phyloP scores from a whole-genome alignment of 1,140 invertebrate genomes.

The Gonioctena quinquepunctata region DNA sequence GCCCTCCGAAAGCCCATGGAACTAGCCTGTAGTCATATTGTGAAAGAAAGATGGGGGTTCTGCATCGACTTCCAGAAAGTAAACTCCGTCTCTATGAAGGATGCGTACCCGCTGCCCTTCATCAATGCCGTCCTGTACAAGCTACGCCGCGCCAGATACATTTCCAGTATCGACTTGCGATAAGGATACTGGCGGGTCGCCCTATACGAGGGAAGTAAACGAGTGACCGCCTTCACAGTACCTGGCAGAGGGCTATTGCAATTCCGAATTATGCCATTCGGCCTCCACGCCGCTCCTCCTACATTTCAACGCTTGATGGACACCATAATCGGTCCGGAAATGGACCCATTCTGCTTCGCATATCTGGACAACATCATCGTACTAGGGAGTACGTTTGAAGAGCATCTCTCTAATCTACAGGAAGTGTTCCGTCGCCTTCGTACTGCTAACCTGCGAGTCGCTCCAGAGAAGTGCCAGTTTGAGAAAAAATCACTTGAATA shows the following conservation, averaged over 20 bases:
- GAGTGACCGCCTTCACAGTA: slow-evolving; percentile 32
- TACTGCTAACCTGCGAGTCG: not conserved
- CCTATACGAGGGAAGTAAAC: not conserved
- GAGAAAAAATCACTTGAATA: not conserved
- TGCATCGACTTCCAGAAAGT: too few species aligned
- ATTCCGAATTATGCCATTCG: slow-evolving; percentile 48
- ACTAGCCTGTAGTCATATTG: too few species aligned
- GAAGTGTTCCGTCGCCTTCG: not conserved
- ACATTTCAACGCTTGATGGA: slow-evolving; percentile 51
- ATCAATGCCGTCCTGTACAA: slow-evolving; percentile 34
- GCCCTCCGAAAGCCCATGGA: too few species aligned
- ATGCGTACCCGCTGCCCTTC: slow-evolving; percentile 16
- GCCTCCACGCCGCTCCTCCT: slow-evolving; percentile 36
- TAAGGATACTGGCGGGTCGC: not conserved
- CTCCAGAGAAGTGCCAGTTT: slow-evolving; percentile 4
- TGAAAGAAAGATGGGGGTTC: too few species aligned
- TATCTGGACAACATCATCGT: slow-evolving; percentile 49
- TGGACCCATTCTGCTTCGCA: slow-evolving; percentile 30
- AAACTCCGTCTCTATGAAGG: too few species aligned
- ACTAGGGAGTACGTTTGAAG: slow-evolving; percentile 21
- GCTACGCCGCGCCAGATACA: slow-evolving; percentile 29
- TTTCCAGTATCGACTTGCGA: slow-evolving; percentile 38
- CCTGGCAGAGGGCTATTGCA: slow-evolving; percentile 31
- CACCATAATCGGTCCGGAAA: slow-evolving; percentile 23
- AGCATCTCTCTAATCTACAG: slow-evolving; percentile 2